These are phyloP conservation scores for Myrmophylax atrothorax DNA, from an alignment of 2,113 vertebrate species.

Conservation along the genomic window DNA sequence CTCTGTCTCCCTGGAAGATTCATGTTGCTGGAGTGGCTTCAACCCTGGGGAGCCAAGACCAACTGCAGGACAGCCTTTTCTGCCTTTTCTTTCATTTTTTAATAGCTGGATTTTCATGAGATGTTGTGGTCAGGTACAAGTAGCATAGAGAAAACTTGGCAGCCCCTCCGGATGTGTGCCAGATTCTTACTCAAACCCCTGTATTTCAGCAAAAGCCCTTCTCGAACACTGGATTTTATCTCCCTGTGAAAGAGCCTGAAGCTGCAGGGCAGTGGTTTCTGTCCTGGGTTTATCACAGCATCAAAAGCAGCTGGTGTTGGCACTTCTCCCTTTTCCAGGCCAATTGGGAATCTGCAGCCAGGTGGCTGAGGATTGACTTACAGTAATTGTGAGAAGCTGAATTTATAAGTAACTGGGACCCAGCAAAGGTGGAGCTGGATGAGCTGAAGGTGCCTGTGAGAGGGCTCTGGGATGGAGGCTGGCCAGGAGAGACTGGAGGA, in stretches of 20 bases:
- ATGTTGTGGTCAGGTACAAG: not conserved
- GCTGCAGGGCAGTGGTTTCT: not conserved
- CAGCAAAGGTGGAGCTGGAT: not conserved
- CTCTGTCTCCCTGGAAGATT: conserved; percentile 9
- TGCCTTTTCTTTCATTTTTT: not conserved
- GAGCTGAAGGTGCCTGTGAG: not conserved
- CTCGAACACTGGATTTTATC: accelerated
- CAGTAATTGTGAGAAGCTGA: not conserved
- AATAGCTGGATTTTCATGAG: not conserved
- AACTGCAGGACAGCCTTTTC: not conserved
- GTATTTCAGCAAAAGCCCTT: not conserved
- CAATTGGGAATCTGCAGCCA: not conserved
- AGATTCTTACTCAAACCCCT: not conserved
- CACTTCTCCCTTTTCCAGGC: not conserved
- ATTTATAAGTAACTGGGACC: not conserved
- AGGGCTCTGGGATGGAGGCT: not conserved
- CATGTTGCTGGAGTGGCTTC: not conserved
- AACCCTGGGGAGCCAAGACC: not conserved
- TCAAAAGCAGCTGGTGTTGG: not conserved
- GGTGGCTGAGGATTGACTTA: not conserved
- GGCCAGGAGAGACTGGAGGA: not conserved
- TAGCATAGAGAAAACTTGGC: not conserved
- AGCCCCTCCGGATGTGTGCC: not conserved
- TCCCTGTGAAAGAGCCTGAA: not conserved
- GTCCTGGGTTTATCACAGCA: not conserved